phyloP scores from a whole-genome alignment of 1,140 invertebrate species.

The Drosophila truncata region DNA sequence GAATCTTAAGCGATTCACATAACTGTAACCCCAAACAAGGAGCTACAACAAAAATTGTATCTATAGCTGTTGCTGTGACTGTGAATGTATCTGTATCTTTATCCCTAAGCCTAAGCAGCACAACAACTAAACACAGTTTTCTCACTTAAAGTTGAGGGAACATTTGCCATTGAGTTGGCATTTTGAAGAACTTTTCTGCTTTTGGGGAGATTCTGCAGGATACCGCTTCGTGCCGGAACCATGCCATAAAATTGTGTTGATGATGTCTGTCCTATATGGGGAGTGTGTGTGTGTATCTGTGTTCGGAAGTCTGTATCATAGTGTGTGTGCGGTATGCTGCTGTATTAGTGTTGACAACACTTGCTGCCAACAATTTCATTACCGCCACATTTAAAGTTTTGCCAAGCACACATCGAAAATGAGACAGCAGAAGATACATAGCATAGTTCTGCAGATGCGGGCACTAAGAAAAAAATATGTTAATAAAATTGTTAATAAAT shows the following conservation, averaged over 20 bases:
- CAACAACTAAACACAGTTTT: slow-evolving; percentile 69
- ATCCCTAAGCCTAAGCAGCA: slow-evolving; percentile 19
- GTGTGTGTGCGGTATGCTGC: slow-evolving; percentile 6
- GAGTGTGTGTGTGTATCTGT: slow-evolving; percentile 8
- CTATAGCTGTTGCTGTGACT: background rate
- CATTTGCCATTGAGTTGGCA: slow-evolving; percentile 54
- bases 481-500: background rate
- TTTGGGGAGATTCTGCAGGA: slow-evolving; percentile 65
- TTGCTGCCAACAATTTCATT: slow-evolving; percentile 81
- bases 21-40: slow-evolving; percentile 51
- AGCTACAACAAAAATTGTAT: slow-evolving; percentile 9
- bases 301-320: background rate
- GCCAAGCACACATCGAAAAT: slow-evolving; percentile 59
- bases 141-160: slow-evolving; percentile 27
- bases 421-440: slow-evolving; percentile 47
- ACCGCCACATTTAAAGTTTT: slow-evolving; percentile 80
- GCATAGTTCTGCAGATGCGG: slow-evolving; percentile 21
- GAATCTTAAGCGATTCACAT: slow-evolving; percentile 61
- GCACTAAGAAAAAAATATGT: slow-evolving; percentile 5
- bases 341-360: slow-evolving; percentile 67
- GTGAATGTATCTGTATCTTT: background rate
- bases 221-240: slow-evolving; percentile 55
- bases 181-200: slow-evolving; percentile 73
- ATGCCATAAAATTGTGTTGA: slow-evolving; percentile 70
- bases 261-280: slow-evolving; percentile 47